Percentiles rank a stretch among this genome's conserved stretches.
Evolutionary conservation across 1,140 invertebrate genomes (phyloP).

Genomic region (Drosophila parabipectinata): DNA sequence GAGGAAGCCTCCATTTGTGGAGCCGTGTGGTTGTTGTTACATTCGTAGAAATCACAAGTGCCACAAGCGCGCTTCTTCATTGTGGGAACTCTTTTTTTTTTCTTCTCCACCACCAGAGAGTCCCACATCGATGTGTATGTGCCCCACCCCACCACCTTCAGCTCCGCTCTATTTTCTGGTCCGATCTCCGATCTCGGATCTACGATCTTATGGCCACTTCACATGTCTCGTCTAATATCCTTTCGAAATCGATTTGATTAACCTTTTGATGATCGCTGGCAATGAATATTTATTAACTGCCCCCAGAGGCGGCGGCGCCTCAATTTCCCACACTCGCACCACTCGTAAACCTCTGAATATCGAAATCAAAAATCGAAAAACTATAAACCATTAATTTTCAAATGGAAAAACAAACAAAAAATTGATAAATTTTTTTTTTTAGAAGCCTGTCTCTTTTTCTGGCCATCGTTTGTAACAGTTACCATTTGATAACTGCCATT

Average conservation of each 20-base stretch:
- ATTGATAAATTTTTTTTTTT: slow-evolving; percentile 46
- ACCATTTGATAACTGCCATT: slow-evolving; percentile 74
- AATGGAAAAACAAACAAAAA: slow-evolving; percentile 44
- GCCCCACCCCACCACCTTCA: slow-evolving; percentile 32
- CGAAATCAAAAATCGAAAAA: slow-evolving; percentile 22
- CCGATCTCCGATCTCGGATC: background rate
- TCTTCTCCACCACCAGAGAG: slow-evolving; percentile 1
- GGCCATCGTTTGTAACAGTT: slow-evolving; percentile 48
- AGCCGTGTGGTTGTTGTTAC: slow-evolving; percentile 67
- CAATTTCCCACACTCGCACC: slow-evolving; percentile 65
- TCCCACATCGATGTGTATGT: slow-evolving; percentile 27
- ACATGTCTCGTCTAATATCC: slow-evolving; percentile 70
- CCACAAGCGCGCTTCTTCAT: slow-evolving; percentile 74
- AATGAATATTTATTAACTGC: slow-evolving; percentile 79
- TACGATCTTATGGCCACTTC: slow-evolving; percentile 46
- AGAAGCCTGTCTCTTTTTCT: slow-evolving; percentile 42
- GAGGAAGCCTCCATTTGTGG: slow-evolving; percentile 32
- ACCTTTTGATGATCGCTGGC: slow-evolving; percentile 70
- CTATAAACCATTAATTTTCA: slow-evolving; percentile 67
- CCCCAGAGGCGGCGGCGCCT: slow-evolving; percentile 40
- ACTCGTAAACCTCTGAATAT: slow-evolving; percentile 53
- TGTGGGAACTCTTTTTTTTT: slow-evolving; percentile 78
- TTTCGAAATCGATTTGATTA: slow-evolving; percentile 69
- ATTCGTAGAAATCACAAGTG: slow-evolving; percentile 82
- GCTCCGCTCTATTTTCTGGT: background rate